A percentile compares a stretch with the other conserved stretches of the same genome.
Conservation (phyloP, 2,888 invertebrate genomes). For the Zygothrica quintamaculata region DNA sequence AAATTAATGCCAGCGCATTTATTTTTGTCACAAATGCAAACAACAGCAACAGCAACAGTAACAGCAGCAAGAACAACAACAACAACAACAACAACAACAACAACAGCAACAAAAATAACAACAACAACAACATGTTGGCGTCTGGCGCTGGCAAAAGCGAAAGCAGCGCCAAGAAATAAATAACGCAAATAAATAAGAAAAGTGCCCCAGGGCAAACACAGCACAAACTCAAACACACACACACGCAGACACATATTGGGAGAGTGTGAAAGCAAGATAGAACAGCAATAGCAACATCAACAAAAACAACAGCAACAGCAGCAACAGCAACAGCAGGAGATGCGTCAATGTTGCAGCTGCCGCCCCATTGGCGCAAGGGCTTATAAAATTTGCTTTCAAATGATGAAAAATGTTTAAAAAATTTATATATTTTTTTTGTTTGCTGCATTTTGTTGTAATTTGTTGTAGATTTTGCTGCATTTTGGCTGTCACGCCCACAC, state of each 20-base stretch:
- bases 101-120: slow-evolving; percentile 14
- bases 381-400: slow-evolving; percentile 44
- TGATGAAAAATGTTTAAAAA: slow-evolving; percentile 62
- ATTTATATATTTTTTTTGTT: slow-evolving; percentile 9
- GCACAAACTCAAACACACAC: slow-evolving; percentile 18
- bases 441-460: background rate
- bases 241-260: slow-evolving; percentile 20
- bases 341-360: slow-evolving; percentile 49
- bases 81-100: slow-evolving; percentile 30
- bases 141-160: slow-evolving; percentile 78
- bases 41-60: slow-evolving; percentile 51
- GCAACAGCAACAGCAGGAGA: slow-evolving; percentile 15
- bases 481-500: slow-evolving; percentile 48
- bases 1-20: slow-evolving; percentile 77
- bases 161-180: slow-evolving; percentile 78
- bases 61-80: slow-evolving; percentile 41
- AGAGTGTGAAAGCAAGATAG: slow-evolving; percentile 51
- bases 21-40: slow-evolving; percentile 78
- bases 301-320: slow-evolving; percentile 9
- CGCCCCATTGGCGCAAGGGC: slow-evolving; percentile 23
- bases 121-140: slow-evolving; percentile 44
- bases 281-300: slow-evolving; percentile 2
- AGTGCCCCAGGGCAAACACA: slow-evolving; percentile 67
- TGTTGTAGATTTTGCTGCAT: background rate
- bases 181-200: slow-evolving; percentile 79